phyloP scores from a whole-genome alignment of 2,888 invertebrate species.

The Tricholauxania praeusta region DNA sequence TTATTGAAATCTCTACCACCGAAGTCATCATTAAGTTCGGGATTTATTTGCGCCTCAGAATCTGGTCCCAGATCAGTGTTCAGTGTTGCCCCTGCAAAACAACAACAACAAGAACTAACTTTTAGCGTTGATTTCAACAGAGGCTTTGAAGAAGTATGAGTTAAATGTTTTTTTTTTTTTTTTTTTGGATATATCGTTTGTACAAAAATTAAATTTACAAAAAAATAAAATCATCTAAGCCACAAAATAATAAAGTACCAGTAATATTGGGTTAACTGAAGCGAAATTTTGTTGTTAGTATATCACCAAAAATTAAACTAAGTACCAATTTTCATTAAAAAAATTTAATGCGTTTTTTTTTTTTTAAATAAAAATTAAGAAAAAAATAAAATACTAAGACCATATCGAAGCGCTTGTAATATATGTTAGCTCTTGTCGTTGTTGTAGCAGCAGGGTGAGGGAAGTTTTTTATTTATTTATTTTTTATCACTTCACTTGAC shows the following conservation, averaged over 20 bases:
- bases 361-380: conserved; percentile 32
- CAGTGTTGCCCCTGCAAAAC: conserved; percentile 74
- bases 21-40: conserved; percentile 71
- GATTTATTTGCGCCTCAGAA: conserved; percentile 74
- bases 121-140: conserved; percentile 57
- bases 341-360: conserved; percentile 47
- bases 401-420: conserved; percentile 18
- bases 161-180: too few species aligned
- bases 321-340: conserved; percentile 20
- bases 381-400: neutral
- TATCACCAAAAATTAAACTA: conserved; percentile 16
- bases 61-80: conserved; percentile 74
- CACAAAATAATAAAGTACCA: conserved; percentile 23
- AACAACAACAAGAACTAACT: conserved; percentile 73
- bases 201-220: conserved; percentile 27
- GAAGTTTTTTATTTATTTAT: conserved; percentile 17
- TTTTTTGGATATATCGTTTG: conserved; percentile 10
- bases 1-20: conserved; percentile 67
- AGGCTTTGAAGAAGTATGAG: conserved; percentile 50
- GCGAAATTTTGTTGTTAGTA: conserved; percentile 23
- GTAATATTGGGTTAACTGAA: conserved; percentile 11
- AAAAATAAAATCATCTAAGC: conserved; percentile 21
- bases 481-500: conserved; percentile 24
- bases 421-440: conserved; percentile 60
- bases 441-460: conserved; percentile 48